phyloP scores from a whole-genome alignment of 2,888 invertebrate species.

The Galerucella pusilla region DNA sequence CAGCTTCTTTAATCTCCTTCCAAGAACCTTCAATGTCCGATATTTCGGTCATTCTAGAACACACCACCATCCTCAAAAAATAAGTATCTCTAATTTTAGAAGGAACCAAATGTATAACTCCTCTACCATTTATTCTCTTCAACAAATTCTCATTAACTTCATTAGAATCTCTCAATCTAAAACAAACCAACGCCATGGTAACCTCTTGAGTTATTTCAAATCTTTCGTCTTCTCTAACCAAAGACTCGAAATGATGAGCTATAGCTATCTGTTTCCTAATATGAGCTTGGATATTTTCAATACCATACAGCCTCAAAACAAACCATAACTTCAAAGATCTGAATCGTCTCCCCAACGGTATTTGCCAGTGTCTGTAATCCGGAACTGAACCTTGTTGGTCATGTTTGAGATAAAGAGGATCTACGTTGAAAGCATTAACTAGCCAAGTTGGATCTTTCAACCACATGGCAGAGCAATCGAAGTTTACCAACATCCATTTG shows the following conservation, averaged over 20 bases:
- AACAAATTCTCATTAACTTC: conserved; percentile 84
- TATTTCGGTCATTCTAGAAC: conserved; percentile 84
- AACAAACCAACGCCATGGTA: conserved; percentile 96
- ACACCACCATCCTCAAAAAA: conserved; percentile 90
- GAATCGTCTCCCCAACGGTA: conserved; percentile 93
- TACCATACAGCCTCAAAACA: conserved; percentile 89
- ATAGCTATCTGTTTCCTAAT: conserved; percentile 87
- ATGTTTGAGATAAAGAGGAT: conserved; percentile 96
- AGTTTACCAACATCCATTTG: conserved; percentile 99
- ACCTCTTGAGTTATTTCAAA: conserved; percentile 93
- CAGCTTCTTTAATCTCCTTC: conserved; percentile 83
- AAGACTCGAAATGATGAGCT: conserved; percentile 87
- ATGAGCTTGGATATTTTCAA: conserved; percentile 86
- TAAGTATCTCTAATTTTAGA: conserved; percentile 86
- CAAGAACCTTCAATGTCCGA: conserved; percentile 88
- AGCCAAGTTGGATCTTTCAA: conserved; percentile 88
- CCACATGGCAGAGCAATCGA: conserved; percentile 99
- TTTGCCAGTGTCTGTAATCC: conserved; percentile 98
- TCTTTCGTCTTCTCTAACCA: conserved; percentile 79
- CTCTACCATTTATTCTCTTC: conserved; percentile 87
- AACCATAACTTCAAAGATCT: conserved; percentile 96
- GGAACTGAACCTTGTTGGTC: conserved; percentile 90
- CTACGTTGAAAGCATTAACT: conserved; percentile 96
- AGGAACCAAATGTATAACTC: conserved; percentile 93
- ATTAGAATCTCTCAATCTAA: conserved; percentile 88